Evolutionary conservation across 2,888 invertebrate genomes (phyloP).

Genomic region (Rhogogaster chlorosoma): DNA sequence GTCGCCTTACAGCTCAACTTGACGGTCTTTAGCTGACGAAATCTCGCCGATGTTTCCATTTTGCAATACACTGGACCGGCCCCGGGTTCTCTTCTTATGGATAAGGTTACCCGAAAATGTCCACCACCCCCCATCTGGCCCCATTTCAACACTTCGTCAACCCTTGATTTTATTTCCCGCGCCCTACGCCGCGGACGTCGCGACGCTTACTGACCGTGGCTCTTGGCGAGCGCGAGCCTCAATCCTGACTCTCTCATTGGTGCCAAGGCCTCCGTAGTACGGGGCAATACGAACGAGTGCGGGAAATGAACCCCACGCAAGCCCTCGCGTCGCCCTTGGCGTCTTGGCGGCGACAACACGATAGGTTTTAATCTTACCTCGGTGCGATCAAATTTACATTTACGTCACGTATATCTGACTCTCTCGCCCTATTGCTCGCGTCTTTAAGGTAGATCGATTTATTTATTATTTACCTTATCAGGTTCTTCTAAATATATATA

Average conservation of each 20-base stretch:
- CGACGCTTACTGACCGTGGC: constrained; percentile 70
- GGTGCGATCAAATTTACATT: constrained; percentile 18
- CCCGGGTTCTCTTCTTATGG: constrained; percentile 78
- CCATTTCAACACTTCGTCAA: constrained; percentile 49
- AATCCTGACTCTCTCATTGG: constrained; percentile 56
- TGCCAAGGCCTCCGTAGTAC: constrained; percentile 67
- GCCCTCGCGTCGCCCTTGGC: constrained; percentile 29
- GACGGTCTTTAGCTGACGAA: constrained; percentile 80
- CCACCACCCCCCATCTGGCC: constrained; percentile 71
- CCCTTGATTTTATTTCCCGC: constrained; percentile 53
- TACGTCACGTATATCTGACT: background rate
- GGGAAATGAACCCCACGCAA: constrained; percentile 40
- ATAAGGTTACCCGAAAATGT: constrained; percentile 79
- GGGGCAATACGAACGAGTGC: constrained; percentile 45
- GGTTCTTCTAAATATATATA: background rate
- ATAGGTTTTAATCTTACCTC: constrained; percentile 9
- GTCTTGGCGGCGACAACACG: constrained; percentile 10
- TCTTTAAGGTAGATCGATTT: background rate
- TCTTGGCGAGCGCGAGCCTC: constrained; percentile 34
- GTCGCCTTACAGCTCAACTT: constrained; percentile 80
- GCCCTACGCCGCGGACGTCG: constrained; percentile 68
- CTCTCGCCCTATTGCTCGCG: background rate
- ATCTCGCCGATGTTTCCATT: constrained; percentile 80
- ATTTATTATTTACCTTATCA: background rate
- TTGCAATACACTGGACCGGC: constrained; percentile 80